Evolutionary conservation across 1,140 invertebrate genomes (phyloP), one percentile per base, ranked within the genome.

Genomic region (Leguminivora glycinivorella): DNA sequence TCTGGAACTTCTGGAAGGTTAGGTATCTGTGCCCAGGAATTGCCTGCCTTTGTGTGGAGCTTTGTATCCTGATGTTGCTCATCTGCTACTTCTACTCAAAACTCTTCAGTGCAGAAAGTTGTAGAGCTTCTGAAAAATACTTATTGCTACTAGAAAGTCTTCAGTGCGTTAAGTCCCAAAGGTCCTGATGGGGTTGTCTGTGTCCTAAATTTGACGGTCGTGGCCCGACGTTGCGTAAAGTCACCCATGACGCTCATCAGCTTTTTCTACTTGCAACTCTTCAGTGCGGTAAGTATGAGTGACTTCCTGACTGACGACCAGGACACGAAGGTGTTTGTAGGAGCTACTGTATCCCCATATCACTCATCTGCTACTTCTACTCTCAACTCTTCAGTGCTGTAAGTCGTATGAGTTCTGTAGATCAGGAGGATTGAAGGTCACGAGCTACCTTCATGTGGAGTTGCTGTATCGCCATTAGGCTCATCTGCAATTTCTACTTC

Each of bases 401-500:
- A 83, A 86, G 89, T 43, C 2, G 12, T n/a, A 38, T 7, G 1
- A 12, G 1, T 38, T 12, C 34, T 1, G 40, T 0, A 1, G 94
- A 95, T 78, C 90, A 93, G 56, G 94, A 94, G n/a, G n/a, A 52
- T 96, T 94, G 0, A 93, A 93, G 70, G 92, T 96, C 81, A 94
- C 95, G 0, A 93, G 89, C 0, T 89, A 90, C 96, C 72, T 95
- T 96, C 79, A 79, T 93, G 1, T 96, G 95, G 93, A 93, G 95
- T 69, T 96, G 96, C 83, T 89, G 80, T 67, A 93, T 96, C 10
- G 95, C 95, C 0, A 93, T 96, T 89, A 12, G 84, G 6, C 92
- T 95, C 24, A 95, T 96, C 52, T 85, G 94, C 67, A 93, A 93
- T 75, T 96, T 95, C 80, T 96, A 96, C 81, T 93, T n/a, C n/a